These are phyloP conservation scores for Parotocinclus haroldoi DNA, from an alignment of 2,797 vertebrate species.

Conservation along the genomic window DNA sequence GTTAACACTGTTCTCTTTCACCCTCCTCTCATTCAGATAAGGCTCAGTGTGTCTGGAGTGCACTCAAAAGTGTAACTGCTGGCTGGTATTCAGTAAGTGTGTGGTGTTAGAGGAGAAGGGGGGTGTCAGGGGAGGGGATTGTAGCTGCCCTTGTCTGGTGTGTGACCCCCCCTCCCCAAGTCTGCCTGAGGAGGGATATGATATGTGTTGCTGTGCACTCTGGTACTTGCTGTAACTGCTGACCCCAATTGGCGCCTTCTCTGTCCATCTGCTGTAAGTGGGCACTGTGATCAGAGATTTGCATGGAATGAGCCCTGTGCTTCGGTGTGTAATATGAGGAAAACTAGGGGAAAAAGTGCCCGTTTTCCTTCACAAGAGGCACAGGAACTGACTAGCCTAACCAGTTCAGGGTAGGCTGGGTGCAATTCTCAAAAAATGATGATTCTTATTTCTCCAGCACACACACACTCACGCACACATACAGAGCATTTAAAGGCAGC, in stretches of 20 bases:
- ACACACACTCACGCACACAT: not conserved
- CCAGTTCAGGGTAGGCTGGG: not conserved
- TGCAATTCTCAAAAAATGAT: too few relatives aligned
- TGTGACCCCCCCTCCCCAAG: slow-evolving; percentile 50
- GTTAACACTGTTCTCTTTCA: slow-evolving; percentile 38
- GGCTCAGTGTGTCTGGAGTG: slow-evolving; percentile 64
- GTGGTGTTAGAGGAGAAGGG: slow-evolving; percentile 26
- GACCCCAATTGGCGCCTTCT: slow-evolving; percentile 24
- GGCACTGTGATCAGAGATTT: not conserved
- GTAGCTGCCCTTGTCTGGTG: slow-evolving; percentile 78
- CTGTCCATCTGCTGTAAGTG: not conserved
- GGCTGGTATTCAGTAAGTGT: slow-evolving; percentile 52
- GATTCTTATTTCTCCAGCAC: not conserved
- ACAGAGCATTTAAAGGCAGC: not conserved
- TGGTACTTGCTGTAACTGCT: slow-evolving; percentile 56
- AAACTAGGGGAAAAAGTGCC: slow-evolving; percentile 19
- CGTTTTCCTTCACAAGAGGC: not conserved
- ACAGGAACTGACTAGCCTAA: not conserved
- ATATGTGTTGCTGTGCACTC: slow-evolving; percentile 70
- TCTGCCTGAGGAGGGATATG: slow-evolving; percentile 59
- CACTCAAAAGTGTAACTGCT: slow-evolving; percentile 62
- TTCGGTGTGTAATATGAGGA: slow-evolving; percentile 47
- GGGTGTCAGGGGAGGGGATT: slow-evolving; percentile 57
- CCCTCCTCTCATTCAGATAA: slow-evolving; percentile 36
- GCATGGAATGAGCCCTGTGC: slow-evolving; percentile 5